A percentile compares a stretch with the other conserved stretches of the same genome.
phyloP scores from a whole-genome alignment of 2,797 vertebrate genomes.

The Phrynocephalus vlangalii region DNA sequence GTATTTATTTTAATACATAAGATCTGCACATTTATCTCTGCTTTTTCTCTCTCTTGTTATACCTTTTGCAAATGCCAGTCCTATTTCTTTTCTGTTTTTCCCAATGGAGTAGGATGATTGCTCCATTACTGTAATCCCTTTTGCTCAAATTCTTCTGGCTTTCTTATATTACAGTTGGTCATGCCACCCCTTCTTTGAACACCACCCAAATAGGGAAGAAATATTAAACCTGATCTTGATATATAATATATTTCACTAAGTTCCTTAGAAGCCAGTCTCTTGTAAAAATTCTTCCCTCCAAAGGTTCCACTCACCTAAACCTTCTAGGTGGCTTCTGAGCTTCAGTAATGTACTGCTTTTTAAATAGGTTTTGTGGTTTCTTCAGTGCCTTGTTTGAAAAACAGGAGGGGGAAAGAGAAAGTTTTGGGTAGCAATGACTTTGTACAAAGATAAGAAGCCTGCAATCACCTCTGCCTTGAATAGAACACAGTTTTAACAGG shows the following conservation, averaged over 20 bases:
- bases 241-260: conserved; percentile 41
- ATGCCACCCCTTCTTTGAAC: not conserved
- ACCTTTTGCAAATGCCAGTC: not conserved
- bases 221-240: conserved; percentile 25
- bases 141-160: not conserved
- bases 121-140: not conserved
- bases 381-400: conserved; percentile 31
- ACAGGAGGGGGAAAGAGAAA: not conserved
- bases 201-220: not conserved
- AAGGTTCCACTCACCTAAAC: conserved; percentile 27
- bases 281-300: conserved; percentile 51
- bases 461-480: no score
- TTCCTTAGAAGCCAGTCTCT: conserved; percentile 8
- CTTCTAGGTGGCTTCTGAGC: conserved; percentile 25
- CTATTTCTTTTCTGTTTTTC: not conserved
- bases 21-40: not conserved
- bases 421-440: conserved; percentile 15
- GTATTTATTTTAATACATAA: not conserved
- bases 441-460: not conserved
- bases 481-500: no score
- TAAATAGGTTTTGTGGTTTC: conserved; percentile 15
- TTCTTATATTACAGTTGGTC: not conserved
- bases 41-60: not conserved
- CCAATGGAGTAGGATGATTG: not conserved
- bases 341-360: conserved; percentile 48